A percentile compares a stretch with the other conserved stretches of the same genome.
These are phyloP conservation scores for Cettia cetti DNA, from an alignment of 2,113 vertebrate species.

Conservation along the genomic window DNA sequence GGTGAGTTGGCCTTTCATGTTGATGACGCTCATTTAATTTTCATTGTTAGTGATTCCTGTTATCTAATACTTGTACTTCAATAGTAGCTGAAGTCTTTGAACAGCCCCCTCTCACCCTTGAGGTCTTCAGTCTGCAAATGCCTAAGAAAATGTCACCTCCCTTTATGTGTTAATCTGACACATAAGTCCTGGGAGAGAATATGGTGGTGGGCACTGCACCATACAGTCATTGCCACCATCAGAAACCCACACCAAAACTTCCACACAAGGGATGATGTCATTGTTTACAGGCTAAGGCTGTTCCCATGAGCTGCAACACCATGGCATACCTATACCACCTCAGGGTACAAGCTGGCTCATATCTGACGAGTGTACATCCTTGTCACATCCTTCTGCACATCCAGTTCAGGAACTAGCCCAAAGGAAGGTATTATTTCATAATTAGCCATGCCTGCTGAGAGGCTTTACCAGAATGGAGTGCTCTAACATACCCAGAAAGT, in stretches of 20 bases:
- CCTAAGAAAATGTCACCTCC: background rate
- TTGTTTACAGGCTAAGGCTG: background rate
- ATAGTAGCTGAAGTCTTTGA: background rate
- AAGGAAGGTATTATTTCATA: background rate
- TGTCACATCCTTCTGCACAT: background rate
- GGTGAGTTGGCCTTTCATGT: background rate
- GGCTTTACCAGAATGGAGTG: background rate
- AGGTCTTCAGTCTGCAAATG: background rate
- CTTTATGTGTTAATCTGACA: background rate
- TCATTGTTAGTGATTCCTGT: background rate
- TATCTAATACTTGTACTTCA: background rate
- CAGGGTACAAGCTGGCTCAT: accelerated
- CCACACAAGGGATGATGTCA: background rate
- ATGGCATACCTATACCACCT: background rate
- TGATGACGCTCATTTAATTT: background rate
- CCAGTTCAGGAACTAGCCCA: background rate
- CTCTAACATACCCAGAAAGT: background rate
- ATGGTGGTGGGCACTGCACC: accelerated
- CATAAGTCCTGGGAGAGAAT: background rate
- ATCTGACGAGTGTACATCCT: accelerated
- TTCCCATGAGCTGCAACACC: background rate
- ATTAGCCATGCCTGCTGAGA: background rate
- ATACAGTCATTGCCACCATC: background rate
- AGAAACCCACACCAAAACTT: background rate
- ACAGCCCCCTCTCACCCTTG: background rate